Evolutionary conservation across 1,140 invertebrate species (phyloP), one percentile per base, ranked within the genome.

Genomic region (Parasteatoda tepidariorum): DNA sequence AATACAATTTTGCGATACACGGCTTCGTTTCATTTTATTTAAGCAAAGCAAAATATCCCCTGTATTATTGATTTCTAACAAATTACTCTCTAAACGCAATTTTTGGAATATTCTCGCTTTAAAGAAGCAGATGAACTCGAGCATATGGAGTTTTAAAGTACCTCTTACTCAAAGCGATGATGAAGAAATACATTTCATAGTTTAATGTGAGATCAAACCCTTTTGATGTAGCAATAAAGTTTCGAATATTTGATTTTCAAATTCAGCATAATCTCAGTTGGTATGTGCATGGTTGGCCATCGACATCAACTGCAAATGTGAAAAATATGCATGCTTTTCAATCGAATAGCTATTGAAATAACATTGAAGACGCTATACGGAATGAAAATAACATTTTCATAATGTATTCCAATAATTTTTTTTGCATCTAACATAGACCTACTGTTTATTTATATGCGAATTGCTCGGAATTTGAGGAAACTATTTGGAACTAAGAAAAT

Each of bases 191-290:
- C 68, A 71, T 55, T 55, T n/a, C 34, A 57, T 24, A 71, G 68
- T 71, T 71, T 55, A 57, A 71, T 38, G 41, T 71, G 68, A 26
- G 68, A 38, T 71, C 68, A 71, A 57, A 71, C 68, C 38, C 48
- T 71, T 71, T 71, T 55, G 68, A 55, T 71, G 41, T 71, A 71
- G 41, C n/a, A 71, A 71, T 71, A 71, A 71, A 71, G 55, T 71
- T 38, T 33, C 26, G 41, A 48, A 30, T 71, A 71, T 71, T 71
- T 71, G 68, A 71, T 71, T 71, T 71, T 71, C 68, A 71, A 71
- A 71, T 71, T 22, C 41, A 57, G 48, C 31, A 48, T 55, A 71
- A 71, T 71, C 68, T 34, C 18, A 15, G 41, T 22, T 30, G 24
- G n/a, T 30, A 57, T 71, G 48, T 30, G 9, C 11, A 15, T 48